phyloP scores from a whole-genome alignment of 2,113 vertebrate species.

The Mola mola region DNA sequence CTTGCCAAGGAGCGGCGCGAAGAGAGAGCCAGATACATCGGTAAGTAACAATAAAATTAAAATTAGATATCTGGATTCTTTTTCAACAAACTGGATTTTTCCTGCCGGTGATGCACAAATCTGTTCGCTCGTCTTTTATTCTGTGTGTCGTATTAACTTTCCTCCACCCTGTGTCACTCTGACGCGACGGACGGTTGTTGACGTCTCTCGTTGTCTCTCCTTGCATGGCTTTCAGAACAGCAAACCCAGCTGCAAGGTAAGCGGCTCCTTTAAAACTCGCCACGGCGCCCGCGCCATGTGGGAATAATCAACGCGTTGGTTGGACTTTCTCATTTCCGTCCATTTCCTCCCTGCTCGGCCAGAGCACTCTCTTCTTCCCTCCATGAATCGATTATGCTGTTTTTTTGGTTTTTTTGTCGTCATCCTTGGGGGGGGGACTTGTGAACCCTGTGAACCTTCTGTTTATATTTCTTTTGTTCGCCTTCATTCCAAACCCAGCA shows the following conservation, averaged over 20 bases:
- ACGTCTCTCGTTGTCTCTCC: constrained; percentile 67
- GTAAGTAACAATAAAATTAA: constrained; percentile 75
- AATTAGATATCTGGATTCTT: background rate
- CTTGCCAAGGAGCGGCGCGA: constrained; percentile 92
- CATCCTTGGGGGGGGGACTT: background rate
- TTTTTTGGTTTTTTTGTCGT: background rate
- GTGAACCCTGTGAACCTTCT: constrained; percentile 11
- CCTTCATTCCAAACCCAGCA: constrained; percentile 21
- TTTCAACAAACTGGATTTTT: background rate
- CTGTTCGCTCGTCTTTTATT: background rate
- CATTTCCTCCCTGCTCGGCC: background rate
- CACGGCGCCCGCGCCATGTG: constrained; percentile 24
- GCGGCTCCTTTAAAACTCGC: constrained; percentile 51
- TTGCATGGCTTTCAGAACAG: constrained; percentile 81
- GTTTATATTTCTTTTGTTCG: constrained; percentile 17
- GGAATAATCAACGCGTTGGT: constrained; percentile 26
- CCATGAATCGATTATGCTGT: constrained; percentile 14
- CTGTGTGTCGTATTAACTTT: constrained; percentile 1
- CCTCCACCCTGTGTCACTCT: constrained; percentile 30
- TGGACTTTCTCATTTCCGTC: constrained; percentile 3
- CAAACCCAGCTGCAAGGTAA: constrained; percentile 85
- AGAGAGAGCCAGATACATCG: constrained; percentile 92
- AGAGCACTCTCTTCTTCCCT: constrained; percentile 13
- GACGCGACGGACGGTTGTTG: constrained; percentile 57
- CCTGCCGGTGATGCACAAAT: constrained; percentile 5